Evolutionary conservation across 2,888 invertebrate genomes (phyloP).

Genomic region (Chalcosyrphus nemorum): DNA sequence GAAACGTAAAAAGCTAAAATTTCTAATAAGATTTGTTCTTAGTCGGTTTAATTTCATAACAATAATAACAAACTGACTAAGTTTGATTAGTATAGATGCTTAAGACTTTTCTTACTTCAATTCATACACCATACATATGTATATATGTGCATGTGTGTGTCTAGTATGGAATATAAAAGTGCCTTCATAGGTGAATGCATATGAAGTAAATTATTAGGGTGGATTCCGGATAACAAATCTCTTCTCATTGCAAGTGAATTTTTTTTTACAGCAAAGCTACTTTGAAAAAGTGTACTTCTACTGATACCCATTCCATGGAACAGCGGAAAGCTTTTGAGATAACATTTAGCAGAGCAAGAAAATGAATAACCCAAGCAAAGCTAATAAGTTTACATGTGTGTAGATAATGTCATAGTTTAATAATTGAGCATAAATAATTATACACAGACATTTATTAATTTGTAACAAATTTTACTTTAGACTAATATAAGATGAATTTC

Average conservation of each 20-base stretch:
- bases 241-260: background rate
- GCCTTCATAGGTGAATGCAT: background rate
- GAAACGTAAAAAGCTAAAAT: no score
- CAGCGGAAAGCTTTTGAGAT: background rate
- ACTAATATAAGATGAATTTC: background rate
- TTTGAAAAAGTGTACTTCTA: background rate
- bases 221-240: background rate
- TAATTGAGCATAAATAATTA: background rate
- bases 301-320: background rate
- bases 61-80: no score
- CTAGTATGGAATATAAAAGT: background rate
- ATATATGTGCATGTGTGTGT: background rate
- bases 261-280: background rate
- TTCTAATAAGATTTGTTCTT: no score
- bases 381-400: background rate
- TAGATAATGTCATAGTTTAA: background rate
- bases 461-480: background rate
- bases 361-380: background rate
- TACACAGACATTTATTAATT: background rate
- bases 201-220: background rate
- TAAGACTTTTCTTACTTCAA: no score
- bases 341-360: background rate
- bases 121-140: background rate
- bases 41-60: no score
- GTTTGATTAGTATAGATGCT: no score